Conservation (phyloP, 2,113 vertebrate genomes). For the Rhombomys opimus region DNA sequence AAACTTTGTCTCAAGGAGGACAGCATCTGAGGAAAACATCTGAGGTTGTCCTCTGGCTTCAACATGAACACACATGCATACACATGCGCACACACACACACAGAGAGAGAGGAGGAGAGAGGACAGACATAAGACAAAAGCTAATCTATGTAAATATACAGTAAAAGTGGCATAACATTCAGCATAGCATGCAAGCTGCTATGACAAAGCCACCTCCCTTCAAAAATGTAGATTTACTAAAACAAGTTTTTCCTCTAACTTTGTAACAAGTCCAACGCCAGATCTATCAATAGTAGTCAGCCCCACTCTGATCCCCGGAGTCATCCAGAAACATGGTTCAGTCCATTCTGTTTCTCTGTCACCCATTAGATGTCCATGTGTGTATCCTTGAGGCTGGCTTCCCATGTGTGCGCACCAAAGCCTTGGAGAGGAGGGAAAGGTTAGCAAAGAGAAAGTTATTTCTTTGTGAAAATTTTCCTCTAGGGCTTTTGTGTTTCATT, state of each 20-base stretch:
- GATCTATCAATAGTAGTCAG: neutral
- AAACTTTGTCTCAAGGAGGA: neutral
- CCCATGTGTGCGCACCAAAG: neutral
- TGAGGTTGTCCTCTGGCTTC: neutral
- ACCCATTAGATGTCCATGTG: no score
- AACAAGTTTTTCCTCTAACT: neutral
- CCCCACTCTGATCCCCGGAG: neutral
- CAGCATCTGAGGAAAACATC: neutral
- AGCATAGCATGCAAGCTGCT: neutral
- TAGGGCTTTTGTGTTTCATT: no score
- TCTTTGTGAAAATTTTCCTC: neutral
- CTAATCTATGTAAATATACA: neutral
- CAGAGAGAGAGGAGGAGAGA: no score
- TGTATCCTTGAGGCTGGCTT: neutral
- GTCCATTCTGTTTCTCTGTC: neutral
- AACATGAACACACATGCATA: neutral
- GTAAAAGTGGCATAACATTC: neutral
- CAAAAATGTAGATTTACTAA: neutral
- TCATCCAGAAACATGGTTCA: neutral
- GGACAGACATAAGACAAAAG: neutral
- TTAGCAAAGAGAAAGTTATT: neutral
- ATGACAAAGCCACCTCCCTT: neutral
- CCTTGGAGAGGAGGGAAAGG: neutral
- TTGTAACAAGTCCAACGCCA: neutral
- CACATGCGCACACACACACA: neutral